A percentile compares a stretch with the other conserved stretches of the same genome.
Conservation (phyloP, 2,888 invertebrate genomes). For the Tenthredo notha region DNA sequence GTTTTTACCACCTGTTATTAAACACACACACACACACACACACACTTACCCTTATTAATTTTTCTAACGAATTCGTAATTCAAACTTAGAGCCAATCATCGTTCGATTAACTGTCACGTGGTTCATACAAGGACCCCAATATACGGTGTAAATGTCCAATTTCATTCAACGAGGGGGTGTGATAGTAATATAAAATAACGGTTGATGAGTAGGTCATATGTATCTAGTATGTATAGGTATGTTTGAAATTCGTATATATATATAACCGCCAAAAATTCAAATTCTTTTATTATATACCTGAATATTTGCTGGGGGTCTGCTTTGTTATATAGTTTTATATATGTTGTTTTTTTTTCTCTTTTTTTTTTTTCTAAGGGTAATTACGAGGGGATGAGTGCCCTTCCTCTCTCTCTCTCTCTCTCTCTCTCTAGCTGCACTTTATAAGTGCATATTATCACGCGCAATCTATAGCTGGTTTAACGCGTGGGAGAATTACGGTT, state of each 20-base stretch:
- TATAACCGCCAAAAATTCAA: constrained; percentile 21
- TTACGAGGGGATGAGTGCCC: neutral
- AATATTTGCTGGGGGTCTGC: constrained; percentile 60
- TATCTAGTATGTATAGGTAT: neutral
- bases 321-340: neutral
- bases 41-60: neutral
- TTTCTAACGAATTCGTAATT: neutral
- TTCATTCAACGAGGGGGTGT: neutral
- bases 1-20: constrained; percentile 24
- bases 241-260: neutral
- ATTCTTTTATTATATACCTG: neutral
- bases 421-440: neutral
- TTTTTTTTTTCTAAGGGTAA: neutral
- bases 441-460: constrained; percentile 62
- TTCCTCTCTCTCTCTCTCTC: neutral
- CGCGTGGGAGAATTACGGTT: constrained; percentile 67
- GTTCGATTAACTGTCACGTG: neutral
- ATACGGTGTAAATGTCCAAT: neutral
- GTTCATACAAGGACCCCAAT: neutral
- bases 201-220: neutral
- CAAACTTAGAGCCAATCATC: constrained; percentile 11
- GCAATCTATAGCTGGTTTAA: constrained; percentile 63
- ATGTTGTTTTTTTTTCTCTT: neutral
- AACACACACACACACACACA: neutral
- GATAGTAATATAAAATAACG: neutral